Evolutionary conservation across 2,888 invertebrate species (phyloP), one percentile per base, ranked within the genome.

Genomic region (Limnephilus marmoratus): DNA sequence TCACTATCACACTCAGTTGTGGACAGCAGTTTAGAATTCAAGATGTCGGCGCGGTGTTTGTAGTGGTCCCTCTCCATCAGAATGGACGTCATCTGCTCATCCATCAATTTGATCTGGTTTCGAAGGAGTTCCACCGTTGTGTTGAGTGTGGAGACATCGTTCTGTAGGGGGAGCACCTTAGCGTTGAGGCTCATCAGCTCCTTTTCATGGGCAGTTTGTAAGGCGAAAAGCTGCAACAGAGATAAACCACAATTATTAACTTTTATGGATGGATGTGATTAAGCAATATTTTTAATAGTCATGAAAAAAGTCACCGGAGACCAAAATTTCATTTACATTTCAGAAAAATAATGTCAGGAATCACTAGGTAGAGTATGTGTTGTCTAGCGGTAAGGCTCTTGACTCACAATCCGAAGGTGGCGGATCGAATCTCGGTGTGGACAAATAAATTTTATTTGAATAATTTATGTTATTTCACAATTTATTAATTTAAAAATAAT

Each of bases 131-230:
- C 96, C 9, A 97, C 96, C 0, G 97, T 96, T n/a, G 96, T 95
- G 94, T 97, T 96, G 45, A 97, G 96, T 24, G 97, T 95, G 94
- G 97, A 97, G 81, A 97, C 95, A 94, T 97, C 97, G 93, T 97
- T 97, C 94, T 97, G 96, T 53, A 97, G 94, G 0, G 97, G 97
- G 90, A 96, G 96, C 3, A 97, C 94, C 94, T 97, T 97, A 94
- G 96, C 95, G 94, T 97, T 97, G 95, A 97, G 97, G 93, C 97
- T 97, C 94, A 97, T 96, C 88, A 98, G 95, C 94, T 98, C 98
- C 93, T 97, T 97, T 94, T 97, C 97, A 94, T 97, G 97, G 4
- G 97, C 97, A 94, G 97, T 95, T 95, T 97, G 97, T 9, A 97
- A 96, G 13, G 97, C 97, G 95, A 98, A 98, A 81, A 98, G 95